These are phyloP conservation scores for Diplolepis rosae DNA, from an alignment of 2,888 invertebrate species.

Conservation along the genomic window DNA sequence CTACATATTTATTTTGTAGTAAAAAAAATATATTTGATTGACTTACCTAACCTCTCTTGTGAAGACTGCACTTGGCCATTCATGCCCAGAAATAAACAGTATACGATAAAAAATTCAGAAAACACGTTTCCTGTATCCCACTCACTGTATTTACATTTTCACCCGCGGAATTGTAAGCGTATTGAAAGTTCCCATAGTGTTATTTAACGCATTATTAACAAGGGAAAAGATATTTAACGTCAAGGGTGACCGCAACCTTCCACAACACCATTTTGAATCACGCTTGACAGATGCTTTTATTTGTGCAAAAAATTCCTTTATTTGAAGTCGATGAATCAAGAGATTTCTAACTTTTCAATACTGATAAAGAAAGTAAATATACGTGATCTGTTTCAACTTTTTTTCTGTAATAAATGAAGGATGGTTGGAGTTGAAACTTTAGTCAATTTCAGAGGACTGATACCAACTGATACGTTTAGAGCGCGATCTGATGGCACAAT, in stretches of 20 bases:
- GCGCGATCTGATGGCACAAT: background rate
- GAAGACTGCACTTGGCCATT: constrained; percentile 69
- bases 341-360: background rate
- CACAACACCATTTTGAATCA: constrained; percentile 9
- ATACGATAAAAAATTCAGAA: constrained; percentile 1
- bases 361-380: constrained; percentile 27
- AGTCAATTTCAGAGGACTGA: too few species aligned
- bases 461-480: background rate
- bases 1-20: background rate
- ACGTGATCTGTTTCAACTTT: constrained; percentile 6
- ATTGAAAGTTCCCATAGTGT: background rate
- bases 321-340: constrained; percentile 10
- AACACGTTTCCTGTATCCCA: background rate
- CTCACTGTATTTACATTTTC: constrained; percentile 13
- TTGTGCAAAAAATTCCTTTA: background rate
- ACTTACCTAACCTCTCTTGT: constrained; percentile 70
- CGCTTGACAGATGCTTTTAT: background rate
- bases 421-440: background rate
- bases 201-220: background rate
- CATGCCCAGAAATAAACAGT: constrained; percentile 53
- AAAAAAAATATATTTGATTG: background rate
- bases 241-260: constrained; percentile 18
- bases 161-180: background rate
- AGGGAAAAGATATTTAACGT: background rate
- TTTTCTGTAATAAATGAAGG: constrained; percentile 2